Conservation (phyloP, 2,888 invertebrate genomes). For the Theodoxus fluviatilis region DNA sequence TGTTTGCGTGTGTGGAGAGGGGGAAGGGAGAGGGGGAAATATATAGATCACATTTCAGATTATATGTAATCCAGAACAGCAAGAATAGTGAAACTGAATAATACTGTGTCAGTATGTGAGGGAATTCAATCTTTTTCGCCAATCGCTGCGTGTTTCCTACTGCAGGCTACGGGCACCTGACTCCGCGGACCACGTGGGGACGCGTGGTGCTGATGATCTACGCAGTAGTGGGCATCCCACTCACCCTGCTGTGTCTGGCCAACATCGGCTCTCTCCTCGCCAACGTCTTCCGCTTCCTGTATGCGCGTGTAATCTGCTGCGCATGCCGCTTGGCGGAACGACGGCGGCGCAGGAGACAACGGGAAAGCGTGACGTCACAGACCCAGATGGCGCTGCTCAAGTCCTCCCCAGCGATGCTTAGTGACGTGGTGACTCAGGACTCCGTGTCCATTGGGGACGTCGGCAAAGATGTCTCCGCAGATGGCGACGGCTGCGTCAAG, state of each 20-base stretch:
- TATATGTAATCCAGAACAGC: too few relatives aligned
- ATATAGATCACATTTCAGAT: too few relatives aligned
- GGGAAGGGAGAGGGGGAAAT: too few relatives aligned
- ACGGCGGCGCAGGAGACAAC: too few relatives aligned
- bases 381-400: not conserved
- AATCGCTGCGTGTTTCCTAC: not conserved
- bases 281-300: conserved; percentile 68
- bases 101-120: not conserved
- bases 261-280: conserved; percentile 69
- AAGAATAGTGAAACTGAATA: too few relatives aligned
- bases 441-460: too few relatives aligned
- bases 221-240: conserved; percentile 67
- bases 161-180: conserved; percentile 65
- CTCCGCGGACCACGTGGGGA: conserved; percentile 65
- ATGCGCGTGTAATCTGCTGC: conserved; percentile 64
- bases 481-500: too few relatives aligned
- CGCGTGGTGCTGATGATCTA: conserved; percentile 65
- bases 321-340: conserved; percentile 57
- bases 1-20: conserved; percentile 18
- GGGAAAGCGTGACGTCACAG: too few relatives aligned
- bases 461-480: too few relatives aligned
- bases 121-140: not conserved
- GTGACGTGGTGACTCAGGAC: not conserved
- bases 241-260: conserved; percentile 68
- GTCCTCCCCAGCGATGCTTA: not conserved